Evolutionary conservation across 2,797 vertebrate species (phyloP), one percentile per base, ranked within the genome.

Genomic region (Australoheros facetus): DNA sequence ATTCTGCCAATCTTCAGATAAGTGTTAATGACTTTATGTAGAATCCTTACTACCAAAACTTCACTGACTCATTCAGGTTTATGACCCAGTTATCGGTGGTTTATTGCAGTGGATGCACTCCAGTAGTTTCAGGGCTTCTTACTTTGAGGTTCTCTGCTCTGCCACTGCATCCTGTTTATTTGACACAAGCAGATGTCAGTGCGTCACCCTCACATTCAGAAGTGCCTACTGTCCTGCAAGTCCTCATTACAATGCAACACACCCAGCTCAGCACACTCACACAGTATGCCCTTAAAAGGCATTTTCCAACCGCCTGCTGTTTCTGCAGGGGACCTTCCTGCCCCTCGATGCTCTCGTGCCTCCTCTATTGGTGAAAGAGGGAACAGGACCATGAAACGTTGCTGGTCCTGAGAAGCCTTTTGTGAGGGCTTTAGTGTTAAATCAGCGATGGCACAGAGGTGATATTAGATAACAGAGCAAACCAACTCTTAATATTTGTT

Each of bases 201-300:
- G 17, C 77, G 45, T 84, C 88, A 91, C 81, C 83, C 85, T 75
- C 78, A 85, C 56, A 60, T 62, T 82, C 60, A 77, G 75, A 78
- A 62, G 62, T 54, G 60, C 32, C 73, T 60, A 42, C 45, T 14
- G 58, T 71, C 77, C 56, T 71, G 56, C 60, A 58, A 71, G 77
- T 62, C 76, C 80, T 89, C 83, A 89, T 87, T 83, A 84, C 86
- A 76, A 88, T 83, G 83, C 87, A 91, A 92, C 93, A 93, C 94
- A 94, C 93, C 94, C 95, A 87, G 73, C 77, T 79, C 90, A 48
- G 82, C 45, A 77, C 72, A 56, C 83, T 88, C 83, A 77, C 79
- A 81, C 12, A 23, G 80, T 73, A 95, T 96, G 95, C 92, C 95
- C 95, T 95, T 96, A 96, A 94, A 96, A 96, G 94, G 95, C 89